Evolutionary conservation across 2,797 vertebrate species (phyloP).

Genomic region (Anableps anableps): DNA sequence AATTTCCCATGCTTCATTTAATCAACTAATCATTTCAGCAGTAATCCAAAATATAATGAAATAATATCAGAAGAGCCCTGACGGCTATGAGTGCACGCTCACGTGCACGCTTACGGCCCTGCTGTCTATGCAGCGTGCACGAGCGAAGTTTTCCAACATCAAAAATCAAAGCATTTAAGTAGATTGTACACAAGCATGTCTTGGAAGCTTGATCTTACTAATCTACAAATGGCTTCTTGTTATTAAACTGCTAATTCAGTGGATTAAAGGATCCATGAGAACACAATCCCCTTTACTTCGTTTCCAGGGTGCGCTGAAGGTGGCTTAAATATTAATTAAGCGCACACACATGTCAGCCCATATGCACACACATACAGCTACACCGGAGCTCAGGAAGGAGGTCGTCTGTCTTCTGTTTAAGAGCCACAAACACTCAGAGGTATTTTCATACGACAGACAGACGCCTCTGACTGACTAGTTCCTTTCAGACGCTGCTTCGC

Average conservation of each 20-base stretch:
- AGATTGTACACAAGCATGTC: conserved; percentile 79
- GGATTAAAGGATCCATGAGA: conserved; percentile 81
- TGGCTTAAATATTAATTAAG: conserved; percentile 83
- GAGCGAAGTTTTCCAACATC: conserved; percentile 56
- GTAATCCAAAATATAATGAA: conserved; percentile 40
- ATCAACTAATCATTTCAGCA: conserved; percentile 18
- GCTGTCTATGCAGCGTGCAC: conserved; percentile 16
- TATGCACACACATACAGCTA: conserved; percentile 39
- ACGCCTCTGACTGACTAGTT: conserved; percentile 36
- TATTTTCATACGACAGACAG: conserved; percentile 10
- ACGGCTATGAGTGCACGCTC: conserved; percentile 9
- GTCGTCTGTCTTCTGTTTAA: conserved; percentile 28
- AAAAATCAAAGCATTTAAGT: conserved; percentile 77
- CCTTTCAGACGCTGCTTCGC: conserved; percentile 23
- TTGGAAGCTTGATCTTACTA: conserved; percentile 78
- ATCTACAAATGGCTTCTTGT: conserved; percentile 83
- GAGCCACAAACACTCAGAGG: conserved; percentile 28
- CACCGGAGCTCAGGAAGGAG: conserved; percentile 25
- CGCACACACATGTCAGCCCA: conserved; percentile 48
- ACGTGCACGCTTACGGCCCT: conserved; percentile 4
- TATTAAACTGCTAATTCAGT: conserved; percentile 82
- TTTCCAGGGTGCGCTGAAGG: conserved; percentile 74
- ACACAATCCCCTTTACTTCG: conserved; percentile 78
- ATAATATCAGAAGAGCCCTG: conserved; percentile 8
- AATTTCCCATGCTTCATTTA: conserved; percentile 28